phyloP scores from a whole-genome alignment of 2,888 invertebrate species.

The Molanna angustata region DNA sequence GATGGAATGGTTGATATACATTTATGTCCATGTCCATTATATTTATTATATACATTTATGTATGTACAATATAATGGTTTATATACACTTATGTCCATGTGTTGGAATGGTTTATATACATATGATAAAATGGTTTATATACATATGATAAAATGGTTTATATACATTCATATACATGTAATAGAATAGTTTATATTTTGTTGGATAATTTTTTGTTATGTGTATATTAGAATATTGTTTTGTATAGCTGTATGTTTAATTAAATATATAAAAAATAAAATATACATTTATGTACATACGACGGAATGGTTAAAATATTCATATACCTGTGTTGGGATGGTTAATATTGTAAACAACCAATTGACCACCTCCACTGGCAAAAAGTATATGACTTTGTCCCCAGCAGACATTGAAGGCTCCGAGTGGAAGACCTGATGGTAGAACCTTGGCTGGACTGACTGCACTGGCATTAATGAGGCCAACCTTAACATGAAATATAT shows the following conservation, averaged over 20 bases:
- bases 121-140: conserved; percentile 44
- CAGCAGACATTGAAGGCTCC: conserved; percentile 62
- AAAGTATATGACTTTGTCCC: conserved; percentile 58
- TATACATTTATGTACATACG: too few relatives aligned
- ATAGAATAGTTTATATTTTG: too few relatives aligned
- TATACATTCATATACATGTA: too few relatives aligned
- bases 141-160: too few relatives aligned
- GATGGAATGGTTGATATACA: too few relatives aligned
- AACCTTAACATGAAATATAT: conserved; percentile 47
- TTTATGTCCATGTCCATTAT: too few relatives aligned
- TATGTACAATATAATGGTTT: not conserved
- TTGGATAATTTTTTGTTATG: too few relatives aligned
- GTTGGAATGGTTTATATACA: conserved; percentile 42
- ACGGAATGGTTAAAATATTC: not conserved
- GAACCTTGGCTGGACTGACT: conserved; percentile 56
- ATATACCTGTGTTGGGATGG: conserved; percentile 48
- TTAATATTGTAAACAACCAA: conserved; percentile 53
- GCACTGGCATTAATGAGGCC: conserved; percentile 59
- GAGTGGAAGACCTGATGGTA: conserved; percentile 38
- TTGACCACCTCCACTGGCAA: conserved; percentile 62
- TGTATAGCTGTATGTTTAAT: too few relatives aligned
- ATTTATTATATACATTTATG: too few relatives aligned
- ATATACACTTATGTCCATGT: not conserved
- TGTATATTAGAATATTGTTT: too few relatives aligned
- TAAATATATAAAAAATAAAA: too few relatives aligned